A percentile compares a stretch with the other conserved stretches of the same genome.
Evolutionary conservation across 2,113 vertebrate genomes (phyloP).

Genomic region (Felis chaus): DNA sequence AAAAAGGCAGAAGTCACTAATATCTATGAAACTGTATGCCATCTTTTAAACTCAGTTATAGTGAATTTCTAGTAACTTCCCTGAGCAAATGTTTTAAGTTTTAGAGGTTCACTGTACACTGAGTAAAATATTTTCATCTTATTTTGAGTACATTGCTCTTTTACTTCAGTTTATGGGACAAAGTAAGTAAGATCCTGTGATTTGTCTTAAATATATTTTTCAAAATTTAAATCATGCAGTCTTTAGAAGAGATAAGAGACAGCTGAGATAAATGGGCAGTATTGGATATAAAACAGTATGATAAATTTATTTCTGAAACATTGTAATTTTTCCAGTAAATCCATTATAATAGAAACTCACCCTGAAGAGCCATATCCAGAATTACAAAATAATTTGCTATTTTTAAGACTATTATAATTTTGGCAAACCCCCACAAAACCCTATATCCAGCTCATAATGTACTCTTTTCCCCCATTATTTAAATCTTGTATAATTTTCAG

Average conservation of each 20-base stretch:
- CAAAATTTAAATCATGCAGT: not conserved
- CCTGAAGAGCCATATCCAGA: not conserved
- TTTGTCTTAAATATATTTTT: constrained; percentile 16
- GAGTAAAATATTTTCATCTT: constrained; percentile 38
- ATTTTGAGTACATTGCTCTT: constrained; percentile 23
- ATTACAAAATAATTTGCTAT: not conserved
- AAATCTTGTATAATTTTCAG: not conserved
- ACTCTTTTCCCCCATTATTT: not conserved
- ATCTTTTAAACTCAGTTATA: constrained; percentile 15
- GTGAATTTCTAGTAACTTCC: not conserved
- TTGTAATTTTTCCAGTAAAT: not conserved
- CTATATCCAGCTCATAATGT: not conserved
- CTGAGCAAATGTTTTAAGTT: constrained; percentile 17
- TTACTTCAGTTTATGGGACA: constrained; percentile 4
- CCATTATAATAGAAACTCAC: not conserved
- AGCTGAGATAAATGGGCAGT: not conserved
- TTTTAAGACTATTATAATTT: not conserved
- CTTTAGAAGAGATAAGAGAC: not conserved
- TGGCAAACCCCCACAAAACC: not conserved
- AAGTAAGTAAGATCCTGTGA: not conserved
- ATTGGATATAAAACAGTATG: not conserved
- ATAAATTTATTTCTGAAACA: not conserved
- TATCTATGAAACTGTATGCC: not conserved
- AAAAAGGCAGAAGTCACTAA: not conserved
- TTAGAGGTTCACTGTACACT: not conserved